Percentiles rank a stretch among this genome's conserved stretches.
Evolutionary conservation across 2,888 invertebrate species (phyloP).

Genomic region (Synanthedon myopaeformis): DNA sequence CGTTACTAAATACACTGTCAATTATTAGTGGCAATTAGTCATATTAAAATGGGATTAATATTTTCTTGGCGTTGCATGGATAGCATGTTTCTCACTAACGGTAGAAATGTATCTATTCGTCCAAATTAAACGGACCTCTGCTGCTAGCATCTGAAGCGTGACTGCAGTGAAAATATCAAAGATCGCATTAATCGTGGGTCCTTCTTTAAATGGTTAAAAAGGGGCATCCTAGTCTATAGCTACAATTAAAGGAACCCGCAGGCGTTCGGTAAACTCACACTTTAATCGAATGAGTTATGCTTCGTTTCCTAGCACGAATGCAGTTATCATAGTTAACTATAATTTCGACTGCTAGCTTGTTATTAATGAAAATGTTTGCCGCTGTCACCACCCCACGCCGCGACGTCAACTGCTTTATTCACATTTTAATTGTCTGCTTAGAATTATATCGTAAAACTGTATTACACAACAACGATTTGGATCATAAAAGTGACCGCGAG

Average conservation of each 20-base stretch:
- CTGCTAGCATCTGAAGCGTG: not conserved
- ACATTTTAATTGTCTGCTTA: conserved; percentile 26
- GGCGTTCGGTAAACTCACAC: conserved; percentile 27
- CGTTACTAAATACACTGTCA: not conserved
- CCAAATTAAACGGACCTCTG: not conserved
- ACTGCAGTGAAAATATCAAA: not conserved
- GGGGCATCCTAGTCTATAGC: conserved; percentile 12
- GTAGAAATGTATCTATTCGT: not conserved
- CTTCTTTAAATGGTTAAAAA: conserved; percentile 14
- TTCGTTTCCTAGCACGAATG: conserved; percentile 42
- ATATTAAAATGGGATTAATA: conserved; percentile 59
- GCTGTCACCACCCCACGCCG: conserved; percentile 22
- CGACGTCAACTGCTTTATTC: not conserved
- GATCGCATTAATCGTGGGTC: conserved; percentile 4
- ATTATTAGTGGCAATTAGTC: conserved; percentile 46
- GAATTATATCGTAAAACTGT: conserved; percentile 16
- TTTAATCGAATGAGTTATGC: conserved; percentile 67
- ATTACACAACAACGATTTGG: not conserved
- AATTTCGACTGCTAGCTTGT: conserved; percentile 24
- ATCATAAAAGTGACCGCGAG: not conserved
- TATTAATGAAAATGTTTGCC: conserved; percentile 44
- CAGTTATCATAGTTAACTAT: conserved; percentile 49
- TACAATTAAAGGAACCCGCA: conserved; percentile 50
- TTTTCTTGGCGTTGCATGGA: conserved; percentile 40
- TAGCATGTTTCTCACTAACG: not conserved